Conservation (phyloP, 2,888 invertebrate species). For the Mystacides longicornis region DNA sequence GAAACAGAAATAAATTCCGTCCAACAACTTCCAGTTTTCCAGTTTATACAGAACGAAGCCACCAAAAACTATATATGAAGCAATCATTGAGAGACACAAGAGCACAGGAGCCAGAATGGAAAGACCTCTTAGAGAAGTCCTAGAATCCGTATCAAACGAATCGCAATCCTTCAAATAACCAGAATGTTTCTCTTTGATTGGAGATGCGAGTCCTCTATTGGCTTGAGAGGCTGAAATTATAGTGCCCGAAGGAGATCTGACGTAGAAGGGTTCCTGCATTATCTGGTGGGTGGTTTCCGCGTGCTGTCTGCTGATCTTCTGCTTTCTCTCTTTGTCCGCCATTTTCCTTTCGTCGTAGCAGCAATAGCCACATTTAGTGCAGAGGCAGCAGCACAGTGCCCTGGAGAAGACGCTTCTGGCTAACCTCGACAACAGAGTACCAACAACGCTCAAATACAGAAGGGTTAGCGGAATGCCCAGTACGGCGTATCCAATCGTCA, state of each 20-base stretch:
- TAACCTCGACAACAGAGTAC: constrained; percentile 74
- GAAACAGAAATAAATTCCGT: constrained; percentile 91
- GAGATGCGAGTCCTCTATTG: constrained; percentile 38
- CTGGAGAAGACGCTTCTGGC: constrained; percentile 76
- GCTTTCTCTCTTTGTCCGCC: constrained; percentile 71
- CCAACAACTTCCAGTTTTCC: constrained; percentile 89
- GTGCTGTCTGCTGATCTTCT: constrained; percentile 66
- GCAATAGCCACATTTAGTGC: constrained; percentile 83
- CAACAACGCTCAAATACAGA: constrained; percentile 80
- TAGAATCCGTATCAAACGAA: constrained; percentile 59
- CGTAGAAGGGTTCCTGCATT: constrained; percentile 64
- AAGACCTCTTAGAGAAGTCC: constrained; percentile 60
- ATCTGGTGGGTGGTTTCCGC: constrained; percentile 58
- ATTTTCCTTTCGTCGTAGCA: constrained; percentile 79
- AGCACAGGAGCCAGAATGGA: constrained; percentile 84
- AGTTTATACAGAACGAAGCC: constrained; percentile 82
- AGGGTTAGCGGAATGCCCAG: constrained; percentile 83
- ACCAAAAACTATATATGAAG: constrained; percentile 85
- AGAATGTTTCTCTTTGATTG: constrained; percentile 43
- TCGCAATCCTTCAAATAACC: constrained; percentile 47
- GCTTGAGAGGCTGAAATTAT: constrained; percentile 49
- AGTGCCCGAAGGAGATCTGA: constrained; percentile 48
- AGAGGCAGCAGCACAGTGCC: constrained; percentile 76
- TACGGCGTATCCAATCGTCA: constrained; percentile 83
- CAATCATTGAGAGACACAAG: constrained; percentile 81